Conservation (phyloP, 2,888 invertebrate genomes). For the Acronicta alni region DNA sequence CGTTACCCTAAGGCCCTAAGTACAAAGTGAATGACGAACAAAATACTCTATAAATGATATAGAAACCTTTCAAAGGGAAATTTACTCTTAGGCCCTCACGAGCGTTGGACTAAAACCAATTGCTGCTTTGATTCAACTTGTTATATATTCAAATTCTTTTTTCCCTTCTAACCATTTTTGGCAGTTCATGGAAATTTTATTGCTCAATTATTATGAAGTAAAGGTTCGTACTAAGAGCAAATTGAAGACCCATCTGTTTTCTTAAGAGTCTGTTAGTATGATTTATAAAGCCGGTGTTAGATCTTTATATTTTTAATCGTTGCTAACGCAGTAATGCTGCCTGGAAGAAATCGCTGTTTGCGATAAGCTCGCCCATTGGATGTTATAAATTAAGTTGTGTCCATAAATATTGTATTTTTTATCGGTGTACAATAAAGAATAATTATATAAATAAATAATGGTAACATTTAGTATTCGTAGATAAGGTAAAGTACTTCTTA, state of each 20-base stretch:
- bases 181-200: slow-evolving; percentile 31
- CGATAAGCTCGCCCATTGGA: too few species aligned
- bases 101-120: slow-evolving; percentile 29
- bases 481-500: too few species aligned
- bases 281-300: slow-evolving; percentile 14
- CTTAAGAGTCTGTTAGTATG: slow-evolving; percentile 36
- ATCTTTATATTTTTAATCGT: too few species aligned
- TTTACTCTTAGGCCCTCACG: slow-evolving; percentile 22
- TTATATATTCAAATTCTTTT: slow-evolving; percentile 47
- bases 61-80: slow-evolving; percentile 39
- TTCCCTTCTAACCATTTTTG: slow-evolving; percentile 24
- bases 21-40: slow-evolving; percentile 14
- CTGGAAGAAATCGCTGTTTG: too few species aligned
- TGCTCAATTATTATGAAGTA: slow-evolving; percentile 36
- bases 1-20: slow-evolving; percentile 4
- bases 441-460: too few species aligned
- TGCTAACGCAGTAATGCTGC: too few species aligned
- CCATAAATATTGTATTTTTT: too few species aligned
- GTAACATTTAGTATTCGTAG: too few species aligned
- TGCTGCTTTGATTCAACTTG: slow-evolving; percentile 42
- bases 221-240: slow-evolving; percentile 26
- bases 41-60: slow-evolving; percentile 27
- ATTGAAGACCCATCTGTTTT: slow-evolving; percentile 35
- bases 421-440: too few species aligned
- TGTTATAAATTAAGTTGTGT: too few species aligned